A percentile compares a stretch with the other conserved stretches of the same genome.
Evolutionary conservation across 2,888 invertebrate species (phyloP).

Genomic region (Magallana nippona): DNA sequence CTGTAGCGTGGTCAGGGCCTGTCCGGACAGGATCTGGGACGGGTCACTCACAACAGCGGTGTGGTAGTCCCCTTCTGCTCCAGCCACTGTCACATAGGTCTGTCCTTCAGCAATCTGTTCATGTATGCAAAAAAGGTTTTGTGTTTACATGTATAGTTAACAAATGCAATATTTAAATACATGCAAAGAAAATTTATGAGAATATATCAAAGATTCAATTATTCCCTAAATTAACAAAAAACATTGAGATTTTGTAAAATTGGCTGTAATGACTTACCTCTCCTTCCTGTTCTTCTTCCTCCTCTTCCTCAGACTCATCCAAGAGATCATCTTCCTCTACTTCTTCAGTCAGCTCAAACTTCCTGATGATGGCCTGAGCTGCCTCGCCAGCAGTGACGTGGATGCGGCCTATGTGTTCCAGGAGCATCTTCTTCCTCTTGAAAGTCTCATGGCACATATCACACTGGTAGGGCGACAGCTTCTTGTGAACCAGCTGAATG

Average conservation of each 20-base stretch:
- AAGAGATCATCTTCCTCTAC: conserved; percentile 67
- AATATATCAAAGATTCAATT: no score
- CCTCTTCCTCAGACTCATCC: conserved; percentile 58
- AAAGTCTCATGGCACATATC: conserved; percentile 77
- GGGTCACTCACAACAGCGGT: conserved; percentile 69
- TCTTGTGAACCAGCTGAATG: conserved; percentile 75
- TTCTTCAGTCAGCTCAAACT: conserved; percentile 70
- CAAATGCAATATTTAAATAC: no score
- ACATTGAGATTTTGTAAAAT: not conserved
- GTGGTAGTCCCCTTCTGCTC: conserved; percentile 59
- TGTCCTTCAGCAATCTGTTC: conserved; percentile 54
- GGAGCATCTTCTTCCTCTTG: conserved; percentile 73
- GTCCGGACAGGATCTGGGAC: conserved; percentile 68
- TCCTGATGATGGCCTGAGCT: conserved; percentile 72
- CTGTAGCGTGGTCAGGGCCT: conserved; percentile 71
- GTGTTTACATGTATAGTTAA: not conserved
- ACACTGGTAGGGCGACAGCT: conserved; percentile 75
- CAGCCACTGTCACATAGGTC: conserved; percentile 59
- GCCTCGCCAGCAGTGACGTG: conserved; percentile 74
- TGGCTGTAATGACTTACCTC: not conserved
- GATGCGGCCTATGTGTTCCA: conserved; percentile 74
- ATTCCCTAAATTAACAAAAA: no score
- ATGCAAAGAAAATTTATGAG: no score
- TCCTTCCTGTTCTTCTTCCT: conserved; percentile 54
- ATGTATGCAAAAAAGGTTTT: conserved; percentile 42